These are phyloP conservation scores for Sarcophilus harrisii DNA, from an alignment of 2,797 vertebrate species.

Conservation along the genomic window DNA sequence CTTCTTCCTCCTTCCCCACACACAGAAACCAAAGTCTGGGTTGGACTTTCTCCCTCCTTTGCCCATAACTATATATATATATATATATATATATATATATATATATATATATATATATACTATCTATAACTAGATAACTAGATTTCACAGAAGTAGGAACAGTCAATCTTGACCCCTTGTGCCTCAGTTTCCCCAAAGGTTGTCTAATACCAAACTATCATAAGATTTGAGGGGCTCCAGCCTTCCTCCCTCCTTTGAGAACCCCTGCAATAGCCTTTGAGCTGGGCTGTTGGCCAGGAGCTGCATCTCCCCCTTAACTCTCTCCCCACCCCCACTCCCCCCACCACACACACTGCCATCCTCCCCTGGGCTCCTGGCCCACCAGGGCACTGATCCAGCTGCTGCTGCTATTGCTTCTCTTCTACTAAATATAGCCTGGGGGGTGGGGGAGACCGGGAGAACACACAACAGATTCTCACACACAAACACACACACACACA, in stretches of 20 bases:
- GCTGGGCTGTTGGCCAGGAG: background rate
- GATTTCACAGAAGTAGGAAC: background rate
- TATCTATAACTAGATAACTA: background rate
- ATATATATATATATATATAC: no score
- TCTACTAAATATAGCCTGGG: background rate
- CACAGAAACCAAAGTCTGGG: background rate
- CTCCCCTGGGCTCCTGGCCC: background rate
- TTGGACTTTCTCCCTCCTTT: background rate
- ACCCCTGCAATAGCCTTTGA: background rate
- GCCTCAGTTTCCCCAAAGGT: background rate
- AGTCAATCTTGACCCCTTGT: background rate
- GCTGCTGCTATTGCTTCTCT: background rate
- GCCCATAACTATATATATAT: background rate
- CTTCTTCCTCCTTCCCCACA: background rate
- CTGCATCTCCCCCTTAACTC: background rate
- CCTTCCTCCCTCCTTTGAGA: background rate
- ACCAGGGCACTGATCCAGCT: background rate
- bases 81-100: no score
- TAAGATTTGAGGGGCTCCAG: background rate
- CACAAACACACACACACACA: constrained; percentile 4
- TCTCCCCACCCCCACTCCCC: background rate
- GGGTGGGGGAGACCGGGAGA: background rate
- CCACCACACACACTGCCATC: background rate
- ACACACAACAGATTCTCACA: background rate
- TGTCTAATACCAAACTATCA: background rate